Percentiles rank a stretch among this genome's conserved stretches.
These are phyloP conservation scores for Hippocampus guttulatus DNA, from an alignment of 2,113 vertebrate species.

Conservation along the genomic window DNA sequence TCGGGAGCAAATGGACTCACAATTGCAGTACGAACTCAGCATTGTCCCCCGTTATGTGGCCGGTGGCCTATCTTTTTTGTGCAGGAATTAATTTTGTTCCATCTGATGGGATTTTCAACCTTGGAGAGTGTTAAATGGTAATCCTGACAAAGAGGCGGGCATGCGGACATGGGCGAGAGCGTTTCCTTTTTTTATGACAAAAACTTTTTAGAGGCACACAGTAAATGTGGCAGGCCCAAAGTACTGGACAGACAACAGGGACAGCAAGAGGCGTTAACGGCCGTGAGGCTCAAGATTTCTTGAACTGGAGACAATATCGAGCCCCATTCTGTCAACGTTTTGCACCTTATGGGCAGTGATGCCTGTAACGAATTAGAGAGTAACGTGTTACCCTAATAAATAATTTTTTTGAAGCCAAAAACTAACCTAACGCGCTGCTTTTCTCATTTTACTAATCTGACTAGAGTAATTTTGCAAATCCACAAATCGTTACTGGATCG, in stretches of 20 bases:
- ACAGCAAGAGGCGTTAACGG: slow-evolving; percentile 44
- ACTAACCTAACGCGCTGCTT: too few relatives aligned
- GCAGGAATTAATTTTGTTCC: slow-evolving; percentile 63
- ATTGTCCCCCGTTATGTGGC: slow-evolving; percentile 63
- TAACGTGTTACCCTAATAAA: too few relatives aligned
- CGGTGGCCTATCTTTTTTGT: slow-evolving; percentile 59
- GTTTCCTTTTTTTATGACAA: slow-evolving; percentile 39
- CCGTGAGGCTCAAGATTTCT: slow-evolving; percentile 33
- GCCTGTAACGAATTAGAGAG: too few relatives aligned
- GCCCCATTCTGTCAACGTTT: too few relatives aligned
- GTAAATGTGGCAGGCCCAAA: slow-evolving; percentile 49
- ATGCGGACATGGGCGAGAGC: slow-evolving; percentile 30
- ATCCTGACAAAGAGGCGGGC: slow-evolving; percentile 45
- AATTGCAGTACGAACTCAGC: slow-evolving; percentile 54
- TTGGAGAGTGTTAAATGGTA: slow-evolving; percentile 57
- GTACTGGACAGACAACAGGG: slow-evolving; percentile 27
- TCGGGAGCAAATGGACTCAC: slow-evolving; percentile 59
- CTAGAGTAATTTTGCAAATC: too few relatives aligned
- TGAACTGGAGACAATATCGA: slow-evolving; percentile 17
- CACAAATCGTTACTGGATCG: too few relatives aligned
- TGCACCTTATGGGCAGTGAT: too few relatives aligned
- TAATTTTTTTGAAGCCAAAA: too few relatives aligned
- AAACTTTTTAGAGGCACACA: slow-evolving; percentile 50
- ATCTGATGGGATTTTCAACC: slow-evolving; percentile 66
- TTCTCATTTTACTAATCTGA: too few relatives aligned